Percentiles rank a stretch among this genome's conserved stretches.
Conservation (phyloP, 2,888 invertebrate species). For the Tenthredo mesomela region DNA sequence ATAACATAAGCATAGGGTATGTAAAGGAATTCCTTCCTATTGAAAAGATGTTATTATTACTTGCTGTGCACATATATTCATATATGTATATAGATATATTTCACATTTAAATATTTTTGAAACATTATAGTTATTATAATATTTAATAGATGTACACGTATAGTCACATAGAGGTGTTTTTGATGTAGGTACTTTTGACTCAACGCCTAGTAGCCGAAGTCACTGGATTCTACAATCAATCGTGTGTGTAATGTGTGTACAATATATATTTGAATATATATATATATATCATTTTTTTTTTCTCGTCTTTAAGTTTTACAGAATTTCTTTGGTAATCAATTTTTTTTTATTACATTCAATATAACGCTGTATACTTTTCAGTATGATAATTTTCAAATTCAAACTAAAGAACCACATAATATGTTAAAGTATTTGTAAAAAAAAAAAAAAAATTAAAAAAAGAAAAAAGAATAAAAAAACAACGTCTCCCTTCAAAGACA, state of each 20-base stretch:
- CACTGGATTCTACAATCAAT: constrained; percentile 57
- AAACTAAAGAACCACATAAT: background rate
- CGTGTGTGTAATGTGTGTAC: constrained; percentile 55
- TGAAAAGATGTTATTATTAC: constrained; percentile 24
- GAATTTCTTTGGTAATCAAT: background rate
- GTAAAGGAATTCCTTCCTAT: constrained; percentile 14
- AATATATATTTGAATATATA: constrained; percentile 30
- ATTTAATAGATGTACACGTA: constrained; percentile 46
- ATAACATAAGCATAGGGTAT: background rate
- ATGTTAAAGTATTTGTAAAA: constrained; percentile 2
- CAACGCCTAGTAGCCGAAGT: constrained; percentile 67
- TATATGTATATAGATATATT: constrained; percentile 53
- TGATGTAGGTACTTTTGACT: constrained; percentile 72
- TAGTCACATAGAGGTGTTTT: constrained; percentile 54
- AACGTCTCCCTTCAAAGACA: background rate
- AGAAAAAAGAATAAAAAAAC: background rate
- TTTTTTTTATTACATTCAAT: constrained; percentile 12
- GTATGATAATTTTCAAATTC: background rate
- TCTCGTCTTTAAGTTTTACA: background rate
- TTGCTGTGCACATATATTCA: constrained; percentile 39
- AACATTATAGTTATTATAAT: constrained; percentile 56
- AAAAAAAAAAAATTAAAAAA: background rate
- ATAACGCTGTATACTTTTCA: constrained; percentile 13
- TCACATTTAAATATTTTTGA: constrained; percentile 52
- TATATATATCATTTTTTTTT: background rate